These are phyloP conservation scores for Nudaria mundana DNA, from an alignment of 2,888 invertebrate genomes.

Conservation along the genomic window DNA sequence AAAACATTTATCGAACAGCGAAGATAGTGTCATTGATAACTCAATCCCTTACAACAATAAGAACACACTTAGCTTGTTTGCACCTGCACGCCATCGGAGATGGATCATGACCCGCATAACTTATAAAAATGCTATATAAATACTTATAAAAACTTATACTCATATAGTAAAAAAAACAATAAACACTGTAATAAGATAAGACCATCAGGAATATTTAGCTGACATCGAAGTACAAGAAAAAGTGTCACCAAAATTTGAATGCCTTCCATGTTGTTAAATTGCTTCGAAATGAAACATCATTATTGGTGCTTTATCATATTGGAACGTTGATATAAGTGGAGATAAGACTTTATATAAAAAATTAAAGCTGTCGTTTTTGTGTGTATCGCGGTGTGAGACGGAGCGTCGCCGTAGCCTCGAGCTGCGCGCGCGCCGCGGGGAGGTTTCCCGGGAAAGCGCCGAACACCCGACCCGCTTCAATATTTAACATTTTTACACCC, in stretches of 20 bases:
- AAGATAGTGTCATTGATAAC: constrained; percentile 81
- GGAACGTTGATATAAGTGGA: constrained; percentile 66
- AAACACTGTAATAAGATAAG: constrained; percentile 28
- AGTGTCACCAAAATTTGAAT: constrained; percentile 61
- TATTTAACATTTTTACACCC: constrained; percentile 76
- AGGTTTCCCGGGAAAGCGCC: constrained; percentile 72
- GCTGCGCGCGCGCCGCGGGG: constrained; percentile 69
- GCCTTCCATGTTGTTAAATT: constrained; percentile 62
- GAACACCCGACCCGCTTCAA: constrained; percentile 63
- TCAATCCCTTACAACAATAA: constrained; percentile 79
- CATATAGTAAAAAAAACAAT: constrained; percentile 34
- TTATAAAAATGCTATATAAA: constrained; percentile 37
- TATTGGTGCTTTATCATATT: constrained; percentile 78
- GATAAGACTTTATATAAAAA: constrained; percentile 64
- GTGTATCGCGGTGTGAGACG: constrained; percentile 70
- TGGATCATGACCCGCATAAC: constrained; percentile 65
- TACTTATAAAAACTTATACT: too few relatives aligned
- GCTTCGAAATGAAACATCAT: constrained; percentile 76
- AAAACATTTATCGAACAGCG: constrained; percentile 78
- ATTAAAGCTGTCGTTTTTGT: constrained; percentile 68
- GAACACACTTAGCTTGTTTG: constrained; percentile 81
- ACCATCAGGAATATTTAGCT: constrained; percentile 28
- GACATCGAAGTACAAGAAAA: constrained; percentile 38
- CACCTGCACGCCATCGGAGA: constrained; percentile 69
- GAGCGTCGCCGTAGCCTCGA: constrained; percentile 54